Conservation (phyloP, 2,113 vertebrate genomes). For the Tor tambroides region DNA sequence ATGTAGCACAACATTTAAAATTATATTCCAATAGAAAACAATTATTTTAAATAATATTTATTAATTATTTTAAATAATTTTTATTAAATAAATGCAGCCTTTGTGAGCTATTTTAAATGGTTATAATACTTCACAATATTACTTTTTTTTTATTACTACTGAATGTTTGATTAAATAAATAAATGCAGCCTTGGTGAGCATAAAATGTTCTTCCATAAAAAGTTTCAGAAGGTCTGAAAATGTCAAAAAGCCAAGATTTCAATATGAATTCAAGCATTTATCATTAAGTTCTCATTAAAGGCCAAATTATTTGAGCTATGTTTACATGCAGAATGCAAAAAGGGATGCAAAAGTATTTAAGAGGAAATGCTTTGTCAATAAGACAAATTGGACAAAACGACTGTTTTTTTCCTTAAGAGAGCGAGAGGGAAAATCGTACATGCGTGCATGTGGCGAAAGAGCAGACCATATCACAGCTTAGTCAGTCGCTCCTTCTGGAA, state of each 20-base stretch:
- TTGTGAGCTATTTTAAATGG: background rate
- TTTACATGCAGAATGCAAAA: background rate
- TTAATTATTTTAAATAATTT: too few relatives aligned
- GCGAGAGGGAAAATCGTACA: background rate
- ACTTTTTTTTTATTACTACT: background rate
- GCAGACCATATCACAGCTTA: conserved; percentile 11
- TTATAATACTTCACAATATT: background rate
- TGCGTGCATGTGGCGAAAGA: background rate
- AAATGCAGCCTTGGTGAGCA: background rate
- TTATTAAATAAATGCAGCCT: too few relatives aligned
- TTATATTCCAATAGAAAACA: too few relatives aligned
- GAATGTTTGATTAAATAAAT: background rate
- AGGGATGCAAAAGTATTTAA: background rate
- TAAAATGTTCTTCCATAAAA: background rate
- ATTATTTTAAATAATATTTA: background rate
- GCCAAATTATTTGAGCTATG: background rate
- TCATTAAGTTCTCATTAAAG: background rate
- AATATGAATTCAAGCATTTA: background rate
- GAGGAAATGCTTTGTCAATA: background rate
- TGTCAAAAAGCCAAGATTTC: background rate
- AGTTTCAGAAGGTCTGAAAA: background rate
- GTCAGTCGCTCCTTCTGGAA: conserved; percentile 17
- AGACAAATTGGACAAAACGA: background rate
- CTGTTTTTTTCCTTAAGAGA: background rate
- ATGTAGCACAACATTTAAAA: background rate